These are phyloP conservation scores for Lithophane semibrunnea DNA, from an alignment of 2,888 invertebrate genomes.

Conservation along the genomic window DNA sequence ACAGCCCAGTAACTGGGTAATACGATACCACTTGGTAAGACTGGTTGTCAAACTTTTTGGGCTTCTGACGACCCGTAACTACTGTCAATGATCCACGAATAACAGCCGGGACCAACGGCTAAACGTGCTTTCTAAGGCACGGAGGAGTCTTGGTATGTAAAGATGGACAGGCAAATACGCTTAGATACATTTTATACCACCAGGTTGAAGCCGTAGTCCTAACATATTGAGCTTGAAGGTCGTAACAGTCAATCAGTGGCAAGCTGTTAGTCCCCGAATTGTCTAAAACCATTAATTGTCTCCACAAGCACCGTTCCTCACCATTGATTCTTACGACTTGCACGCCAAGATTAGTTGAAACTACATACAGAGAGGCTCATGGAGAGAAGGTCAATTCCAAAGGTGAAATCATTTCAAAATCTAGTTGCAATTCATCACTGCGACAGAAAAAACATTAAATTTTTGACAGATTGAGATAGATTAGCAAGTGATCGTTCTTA, in stretches of 20 bases:
- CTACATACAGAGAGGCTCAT: not conserved
- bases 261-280: conserved; percentile 36
- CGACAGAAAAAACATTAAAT: too few species aligned
- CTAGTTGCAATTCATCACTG: not conserved
- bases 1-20: too few species aligned
- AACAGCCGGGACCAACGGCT: too few species aligned
- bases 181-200: not conserved
- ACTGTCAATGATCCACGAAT: too few species aligned
- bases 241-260: conserved; percentile 53
- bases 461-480: too few species aligned
- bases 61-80: too few species aligned
- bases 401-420: not conserved
- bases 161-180: not conserved
- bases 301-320: conserved; percentile 43
- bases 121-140: too few species aligned
- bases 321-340: conserved; percentile 55
- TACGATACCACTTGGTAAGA: too few species aligned
- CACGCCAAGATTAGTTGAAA: conserved; percentile 33
- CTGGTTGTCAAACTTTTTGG: too few species aligned
- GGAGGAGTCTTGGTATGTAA: too few species aligned
- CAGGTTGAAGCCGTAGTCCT: conserved; percentile 5
- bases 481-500: not conserved
- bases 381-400: not conserved
- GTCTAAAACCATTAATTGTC: conserved; percentile 43
- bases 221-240: conserved; percentile 37